A percentile compares a stretch with the other conserved stretches of the same genome.
These are phyloP conservation scores for Tamias sibiricus DNA, from an alignment of 2,113 vertebrate genomes.

Conservation along the genomic window DNA sequence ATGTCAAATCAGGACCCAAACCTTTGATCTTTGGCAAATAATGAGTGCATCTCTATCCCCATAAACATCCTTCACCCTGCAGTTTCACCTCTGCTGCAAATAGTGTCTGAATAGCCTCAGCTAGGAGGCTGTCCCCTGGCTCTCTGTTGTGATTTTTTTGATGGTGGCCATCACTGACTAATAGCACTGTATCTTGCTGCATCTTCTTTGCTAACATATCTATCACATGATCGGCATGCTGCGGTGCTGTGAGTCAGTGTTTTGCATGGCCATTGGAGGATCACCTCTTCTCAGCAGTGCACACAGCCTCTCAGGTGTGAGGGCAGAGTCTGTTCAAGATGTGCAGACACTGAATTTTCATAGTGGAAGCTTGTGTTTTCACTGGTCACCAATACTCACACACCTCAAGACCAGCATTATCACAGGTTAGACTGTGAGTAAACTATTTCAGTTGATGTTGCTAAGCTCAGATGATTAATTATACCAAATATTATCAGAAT, in stretches of 20 bases:
- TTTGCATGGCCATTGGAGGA: not conserved
- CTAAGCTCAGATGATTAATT: constrained; percentile 72
- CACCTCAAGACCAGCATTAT: constrained; percentile 41
- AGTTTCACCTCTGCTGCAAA: constrained; percentile 44
- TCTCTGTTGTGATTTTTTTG: not conserved
- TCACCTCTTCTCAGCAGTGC: constrained; percentile 68
- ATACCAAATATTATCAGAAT: constrained; percentile 53
- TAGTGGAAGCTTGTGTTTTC: constrained; percentile 65
- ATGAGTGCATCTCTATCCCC: not conserved
- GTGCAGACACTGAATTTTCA: constrained; percentile 64
- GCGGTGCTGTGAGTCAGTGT: constrained; percentile 34
- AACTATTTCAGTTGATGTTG: constrained; percentile 52
- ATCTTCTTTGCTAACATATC: constrained; percentile 64
- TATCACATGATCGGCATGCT: constrained; percentile 9
- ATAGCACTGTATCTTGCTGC: constrained; percentile 16
- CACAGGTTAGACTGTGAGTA: not conserved
- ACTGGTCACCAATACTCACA: not conserved
- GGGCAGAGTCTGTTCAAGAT: constrained; percentile 57
- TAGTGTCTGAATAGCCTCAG: constrained; percentile 24
- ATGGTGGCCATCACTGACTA: constrained; percentile 63
- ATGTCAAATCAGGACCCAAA: not conserved
- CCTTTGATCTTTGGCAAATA: not conserved
- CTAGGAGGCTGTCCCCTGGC: not conserved
- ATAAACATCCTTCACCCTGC: not conserved
- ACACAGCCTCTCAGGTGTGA: constrained; percentile 59